Base-by-base conservation (phyloP, 2,888 invertebrate genomes). In the Chrysolina haemoptera region DNA sequence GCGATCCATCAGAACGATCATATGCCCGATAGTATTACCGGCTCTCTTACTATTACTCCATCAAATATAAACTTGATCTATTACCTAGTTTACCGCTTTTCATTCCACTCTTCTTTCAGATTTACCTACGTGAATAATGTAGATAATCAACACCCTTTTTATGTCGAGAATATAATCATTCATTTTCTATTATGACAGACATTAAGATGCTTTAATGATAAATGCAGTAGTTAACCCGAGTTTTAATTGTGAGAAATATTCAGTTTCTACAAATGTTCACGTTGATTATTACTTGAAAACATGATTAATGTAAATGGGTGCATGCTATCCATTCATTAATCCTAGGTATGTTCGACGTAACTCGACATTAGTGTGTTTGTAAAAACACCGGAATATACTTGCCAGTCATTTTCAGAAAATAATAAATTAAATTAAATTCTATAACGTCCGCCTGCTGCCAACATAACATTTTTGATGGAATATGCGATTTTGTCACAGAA, bases 251-350 rank as follows among this genome's bases (percentile, higher is more conserved):
- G 78, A 76, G 78, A 78, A 76, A 78, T 74, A 67, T 71, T 72
- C 73, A 71, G 67, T 71, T 78, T 71, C 73, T 66, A 74, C 78
- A 76, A 78, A 78, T 78, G 78, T 75, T 76, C 74, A 43, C 68
- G 74, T 76, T 71, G 78, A 78, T 78, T 78, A 78, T 78, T 76
- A 72, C 74, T 76, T 69, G 71, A 70, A 74, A 74, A 69, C 76
- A 73, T 76, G 76, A 78, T 78, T 78, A 78, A 76, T 73, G 78
- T 74, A 76, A 73, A 78, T 76, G 70, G 48, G 70, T 75, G 73
- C 75, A 75, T 75, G 75, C 65, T 70, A 64, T 73, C 72, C 70
- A 68, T 70, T 70, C 75, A 75, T 75, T 72, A 73, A 72, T 75
- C 68, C 35, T 22, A 27, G 59, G 59, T 35, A n/a, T 12, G 59